phyloP scores from a whole-genome alignment of 2,113 vertebrate species.

The Xiphias gladius region DNA sequence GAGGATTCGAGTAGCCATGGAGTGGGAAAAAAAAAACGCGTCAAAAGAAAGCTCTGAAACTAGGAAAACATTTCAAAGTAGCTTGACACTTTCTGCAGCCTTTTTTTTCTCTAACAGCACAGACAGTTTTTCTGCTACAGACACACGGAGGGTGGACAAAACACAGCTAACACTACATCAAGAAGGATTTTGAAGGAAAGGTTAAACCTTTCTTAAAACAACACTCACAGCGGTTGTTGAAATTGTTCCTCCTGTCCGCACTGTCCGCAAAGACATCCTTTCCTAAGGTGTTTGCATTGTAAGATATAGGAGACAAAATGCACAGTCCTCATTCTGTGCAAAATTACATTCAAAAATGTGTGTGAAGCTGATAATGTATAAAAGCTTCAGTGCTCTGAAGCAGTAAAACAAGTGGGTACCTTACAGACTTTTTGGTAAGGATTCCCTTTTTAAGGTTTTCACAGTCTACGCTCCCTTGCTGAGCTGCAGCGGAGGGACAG shows the following conservation, averaged over 20 bases:
- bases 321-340: neutral
- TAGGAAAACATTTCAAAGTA: constrained; percentile 22
- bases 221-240: neutral
- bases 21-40: neutral
- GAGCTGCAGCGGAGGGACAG: no score
- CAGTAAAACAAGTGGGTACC: no score
- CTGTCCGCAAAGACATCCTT: neutral
- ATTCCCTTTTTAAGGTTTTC: no score
- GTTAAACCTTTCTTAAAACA: constrained; percentile 8
- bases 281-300: neutral
- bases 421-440: no score
- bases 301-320: neutral
- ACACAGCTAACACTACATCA: constrained; percentile 44
- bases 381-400: no score
- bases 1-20: constrained; percentile 2
- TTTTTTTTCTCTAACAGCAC: constrained; percentile 4
- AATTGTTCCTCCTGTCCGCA: neutral
- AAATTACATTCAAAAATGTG: no score
- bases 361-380: no score
- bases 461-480: no score
- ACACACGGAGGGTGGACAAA: constrained; percentile 41
- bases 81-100: neutral
- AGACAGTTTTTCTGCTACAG: constrained; percentile 17
- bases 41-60: constrained; percentile 18
- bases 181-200: constrained; percentile 56